Evolutionary conservation across 2,113 vertebrate species (phyloP).

Genomic region (Condylura cristata): DNA sequence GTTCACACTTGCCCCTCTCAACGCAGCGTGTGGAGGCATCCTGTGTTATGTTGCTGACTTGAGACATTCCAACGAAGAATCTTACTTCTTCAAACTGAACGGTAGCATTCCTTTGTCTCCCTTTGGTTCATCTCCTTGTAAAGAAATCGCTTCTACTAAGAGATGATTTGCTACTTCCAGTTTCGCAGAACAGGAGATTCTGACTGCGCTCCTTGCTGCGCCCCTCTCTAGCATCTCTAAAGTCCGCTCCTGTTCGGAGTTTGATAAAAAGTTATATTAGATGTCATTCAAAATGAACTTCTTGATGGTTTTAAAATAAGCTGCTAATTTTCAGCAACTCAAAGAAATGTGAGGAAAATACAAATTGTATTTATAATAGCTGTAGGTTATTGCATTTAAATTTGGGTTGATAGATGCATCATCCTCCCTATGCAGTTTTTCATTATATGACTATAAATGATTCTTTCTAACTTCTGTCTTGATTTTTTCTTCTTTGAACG

Average conservation of each 20-base stretch:
- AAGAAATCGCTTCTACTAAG: neutral
- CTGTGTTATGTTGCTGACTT: constrained; percentile 50
- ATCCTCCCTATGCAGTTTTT: neutral
- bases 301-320: constrained; percentile 22
- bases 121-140: constrained; percentile 22
- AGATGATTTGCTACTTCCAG: neutral
- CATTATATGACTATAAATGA: neutral
- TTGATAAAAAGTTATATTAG: neutral
- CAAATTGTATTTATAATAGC: constrained; percentile 22
- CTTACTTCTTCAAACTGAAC: constrained; percentile 22
- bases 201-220: neutral
- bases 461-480: neutral
- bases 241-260: neutral
- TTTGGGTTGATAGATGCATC: neutral
- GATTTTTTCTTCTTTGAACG: constrained; percentile 6
- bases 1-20: neutral
- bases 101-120: constrained; percentile 27
- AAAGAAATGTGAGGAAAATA: constrained; percentile 28
- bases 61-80: constrained; percentile 23
- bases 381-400: constrained; percentile 27
- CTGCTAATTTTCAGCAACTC: constrained; percentile 7
- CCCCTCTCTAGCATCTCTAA: neutral
- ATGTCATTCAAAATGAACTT: neutral
- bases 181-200: neutral
- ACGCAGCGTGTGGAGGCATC: neutral